Conservation (phyloP, 2,888 invertebrate species). For the Polydrusus pterygomalis region DNA sequence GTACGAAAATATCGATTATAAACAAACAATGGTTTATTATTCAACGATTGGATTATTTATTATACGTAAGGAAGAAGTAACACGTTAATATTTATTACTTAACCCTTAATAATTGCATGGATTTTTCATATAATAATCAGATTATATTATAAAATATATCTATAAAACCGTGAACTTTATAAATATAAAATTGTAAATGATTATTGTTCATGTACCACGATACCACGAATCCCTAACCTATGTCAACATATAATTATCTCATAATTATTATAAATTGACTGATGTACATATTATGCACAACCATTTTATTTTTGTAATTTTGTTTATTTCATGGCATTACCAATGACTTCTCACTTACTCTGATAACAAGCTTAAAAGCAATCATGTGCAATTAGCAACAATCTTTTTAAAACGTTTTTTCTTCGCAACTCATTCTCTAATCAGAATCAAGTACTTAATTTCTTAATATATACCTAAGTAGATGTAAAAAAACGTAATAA, state of each 20-base stretch:
- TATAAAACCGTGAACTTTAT: constrained; percentile 62
- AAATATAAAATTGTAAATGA: constrained; percentile 52
- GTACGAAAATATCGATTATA: too few species aligned
- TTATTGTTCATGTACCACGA: constrained; percentile 59
- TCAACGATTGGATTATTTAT: too few species aligned
- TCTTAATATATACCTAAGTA: not conserved
- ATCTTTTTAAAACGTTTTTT: constrained; percentile 22
- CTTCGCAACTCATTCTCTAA: not conserved
- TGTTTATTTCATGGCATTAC: constrained; percentile 34
- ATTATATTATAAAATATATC: constrained; percentile 25
- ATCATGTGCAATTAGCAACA: constrained; percentile 43
- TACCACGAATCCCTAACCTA: constrained; percentile 63
- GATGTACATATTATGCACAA: constrained; percentile 10
- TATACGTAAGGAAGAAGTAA: not conserved
- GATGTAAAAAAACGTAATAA: not conserved
- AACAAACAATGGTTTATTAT: too few species aligned
- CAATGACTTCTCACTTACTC: constrained; percentile 25
- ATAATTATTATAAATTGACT: constrained; percentile 41
- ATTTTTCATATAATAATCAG: constrained; percentile 11
- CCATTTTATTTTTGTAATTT: constrained; percentile 39
- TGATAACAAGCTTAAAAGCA: constrained; percentile 40
- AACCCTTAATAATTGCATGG: constrained; percentile 8
- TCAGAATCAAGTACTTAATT: not conserved
- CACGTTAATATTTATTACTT: too few species aligned
- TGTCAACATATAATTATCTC: constrained; percentile 59